phyloP scores from a whole-genome alignment of 1,140 invertebrate species.

The Branchinecta lindahli region DNA sequence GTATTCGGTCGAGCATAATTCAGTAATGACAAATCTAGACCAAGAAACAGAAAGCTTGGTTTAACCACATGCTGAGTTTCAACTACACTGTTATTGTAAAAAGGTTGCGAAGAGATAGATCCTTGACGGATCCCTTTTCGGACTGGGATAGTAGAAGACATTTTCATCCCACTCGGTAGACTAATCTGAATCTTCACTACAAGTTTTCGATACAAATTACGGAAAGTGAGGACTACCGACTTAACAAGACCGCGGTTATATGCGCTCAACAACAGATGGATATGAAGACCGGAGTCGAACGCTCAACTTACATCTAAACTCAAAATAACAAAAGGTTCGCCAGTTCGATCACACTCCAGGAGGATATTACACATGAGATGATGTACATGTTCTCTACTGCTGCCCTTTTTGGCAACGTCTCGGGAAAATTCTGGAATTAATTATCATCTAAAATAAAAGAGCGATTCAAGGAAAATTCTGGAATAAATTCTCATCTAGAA shows the following conservation, averaged over 20 bases:
- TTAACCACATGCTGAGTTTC: constrained; percentile 8
- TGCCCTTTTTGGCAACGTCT: constrained; percentile 8
- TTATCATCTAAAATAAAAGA: no score
- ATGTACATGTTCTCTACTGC: constrained; percentile 8
- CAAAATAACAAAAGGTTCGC: constrained; percentile 1
- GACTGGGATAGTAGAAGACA: not conserved
- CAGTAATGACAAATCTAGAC: not conserved
- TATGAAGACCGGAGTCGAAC: no score
- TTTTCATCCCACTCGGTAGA: constrained; percentile 8
- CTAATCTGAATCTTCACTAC: constrained; percentile 1
- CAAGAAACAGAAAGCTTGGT: constrained; percentile 4
- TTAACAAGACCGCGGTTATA: no score
- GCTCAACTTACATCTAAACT: constrained; percentile 9
- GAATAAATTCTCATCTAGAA: no score
- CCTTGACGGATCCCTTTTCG: constrained; percentile 7
- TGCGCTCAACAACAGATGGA: no score
- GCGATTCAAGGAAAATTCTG: no score
- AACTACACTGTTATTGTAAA: constrained; percentile 1
- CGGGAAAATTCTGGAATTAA: no score
- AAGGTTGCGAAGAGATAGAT: no score
- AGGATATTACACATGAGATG: not conserved
- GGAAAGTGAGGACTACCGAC: no score
- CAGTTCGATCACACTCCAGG: not conserved
- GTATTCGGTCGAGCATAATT: no score
- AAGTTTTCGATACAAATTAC: constrained; percentile 6